A percentile compares a stretch with the other conserved stretches of the same genome.
phyloP scores from a whole-genome alignment of 53 echinoderm and acorn worm species.

The Temnopleurus reevesii region DNA sequence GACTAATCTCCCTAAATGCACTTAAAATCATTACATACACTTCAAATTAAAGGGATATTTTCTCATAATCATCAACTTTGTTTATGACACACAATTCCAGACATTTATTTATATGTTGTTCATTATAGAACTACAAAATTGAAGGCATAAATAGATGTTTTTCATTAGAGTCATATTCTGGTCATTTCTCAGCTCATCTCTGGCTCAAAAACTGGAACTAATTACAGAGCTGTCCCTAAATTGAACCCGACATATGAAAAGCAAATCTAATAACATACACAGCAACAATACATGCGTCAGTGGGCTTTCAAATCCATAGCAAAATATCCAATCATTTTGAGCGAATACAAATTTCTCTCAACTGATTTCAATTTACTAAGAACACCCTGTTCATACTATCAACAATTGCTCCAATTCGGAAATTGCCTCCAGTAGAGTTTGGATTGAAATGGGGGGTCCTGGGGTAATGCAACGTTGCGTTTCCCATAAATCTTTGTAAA shows the following conservation, averaged over 20 bases:
- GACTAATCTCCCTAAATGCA: neutral
- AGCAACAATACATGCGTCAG: neutral
- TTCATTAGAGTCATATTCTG: neutral
- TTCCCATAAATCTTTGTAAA: too few relatives aligned
- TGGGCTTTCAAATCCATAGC: neutral
- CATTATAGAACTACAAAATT: neutral
- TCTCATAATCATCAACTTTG: neutral
- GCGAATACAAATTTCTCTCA: neutral
- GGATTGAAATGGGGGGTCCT: too few relatives aligned
- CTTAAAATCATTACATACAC: neutral
- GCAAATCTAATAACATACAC: neutral
- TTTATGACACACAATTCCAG: neutral
- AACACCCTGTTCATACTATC: neutral
- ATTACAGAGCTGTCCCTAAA: neutral
- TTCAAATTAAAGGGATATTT: neutral
- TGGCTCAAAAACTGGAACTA: slow-evolving; percentile 28
- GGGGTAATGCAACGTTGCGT: too few relatives aligned
- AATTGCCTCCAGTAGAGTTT: too few relatives aligned
- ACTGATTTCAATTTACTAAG: too few relatives aligned
- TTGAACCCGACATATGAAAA: neutral
- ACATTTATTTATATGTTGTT: neutral
- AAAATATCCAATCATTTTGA: neutral
- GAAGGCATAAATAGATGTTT: neutral
- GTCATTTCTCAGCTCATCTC: neutral
- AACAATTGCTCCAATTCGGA: neutral